Evolutionary conservation across 2,797 vertebrate genomes (phyloP).

Genomic region (Neomorphus geoffroyi): DNA sequence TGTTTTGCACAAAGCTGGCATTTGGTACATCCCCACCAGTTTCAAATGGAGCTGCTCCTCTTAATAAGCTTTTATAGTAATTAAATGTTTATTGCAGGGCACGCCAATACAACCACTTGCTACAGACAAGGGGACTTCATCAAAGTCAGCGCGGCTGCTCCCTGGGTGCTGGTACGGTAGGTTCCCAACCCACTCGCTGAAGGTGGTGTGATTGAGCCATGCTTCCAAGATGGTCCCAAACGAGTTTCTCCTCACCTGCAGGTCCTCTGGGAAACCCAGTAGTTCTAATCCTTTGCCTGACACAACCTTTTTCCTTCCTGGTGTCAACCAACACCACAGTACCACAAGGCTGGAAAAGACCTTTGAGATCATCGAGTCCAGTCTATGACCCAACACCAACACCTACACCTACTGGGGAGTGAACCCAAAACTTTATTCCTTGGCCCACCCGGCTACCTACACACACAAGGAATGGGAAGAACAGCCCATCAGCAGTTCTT

Average conservation of each 20-base stretch:
- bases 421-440: neutral
- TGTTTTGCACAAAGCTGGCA: neutral
- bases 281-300: neutral
- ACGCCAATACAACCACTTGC: neutral
- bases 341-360: too few species aligned
- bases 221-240: accelerated
- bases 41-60: neutral
- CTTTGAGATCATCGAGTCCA: too few species aligned
- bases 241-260: neutral
- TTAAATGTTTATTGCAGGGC: neutral
- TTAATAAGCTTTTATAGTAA: neutral
- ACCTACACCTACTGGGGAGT: too few species aligned
- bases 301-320: neutral
- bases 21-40: neutral
- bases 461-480: neutral
- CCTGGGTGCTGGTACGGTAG: neutral
- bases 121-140: neutral
- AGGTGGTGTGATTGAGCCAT: accelerated
- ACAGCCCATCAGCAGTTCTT: neutral
- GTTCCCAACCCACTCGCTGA: accelerated
- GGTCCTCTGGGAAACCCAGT: neutral
- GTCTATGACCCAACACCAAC: too few species aligned
- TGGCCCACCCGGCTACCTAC: neutral
- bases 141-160: neutral
- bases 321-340: neutral